Base-by-base conservation (phyloP, 1,140 invertebrate genomes). In the Hydropsyche tenuis region DNA sequence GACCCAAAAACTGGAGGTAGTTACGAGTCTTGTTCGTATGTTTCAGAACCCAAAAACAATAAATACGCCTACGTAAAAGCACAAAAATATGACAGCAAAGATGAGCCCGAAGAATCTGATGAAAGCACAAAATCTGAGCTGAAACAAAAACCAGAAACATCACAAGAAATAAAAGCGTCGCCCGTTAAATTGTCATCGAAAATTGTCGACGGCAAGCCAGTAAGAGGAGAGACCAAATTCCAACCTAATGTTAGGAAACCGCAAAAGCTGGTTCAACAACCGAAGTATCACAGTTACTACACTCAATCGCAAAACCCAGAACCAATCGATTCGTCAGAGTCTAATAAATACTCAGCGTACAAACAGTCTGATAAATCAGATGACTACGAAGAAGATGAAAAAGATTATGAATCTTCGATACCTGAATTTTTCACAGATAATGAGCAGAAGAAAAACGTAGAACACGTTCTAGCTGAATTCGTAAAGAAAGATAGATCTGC, bases 11-110 rank as follows among this genome's bases (percentile, higher is more conserved):
- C 87, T 0, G 90, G 90, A 18, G 90, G 88, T 4, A 90, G 89
- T 73, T 92, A 88, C 72, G 90, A 93, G 82, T 88, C 89, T 37
- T 92, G 91, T 78, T 88, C 88, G 0, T 92, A 92, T 80, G 86
- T 86, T 1, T 87, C 88, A 16, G 87, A 89, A 75, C 91, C 91
- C 0, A 88, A 89, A 76, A 89, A 90, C 71, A 90, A 91, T 76
- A 85, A 90, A 76, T 92, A 92, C 79, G 89, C 90, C 60, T 91
- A 88, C 79, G 87, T 87, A 2, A 87, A 85, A 72, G 86, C 88
- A 80, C 85, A 83, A 76, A 88, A 88, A 78, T 88, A 85, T 74
- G 84, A 88, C 56, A 87, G 87, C 72, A 83, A 87, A 20, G 86
- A 87, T 78, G 83, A 86, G 73, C 82, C 85, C 16, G 85, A 87